These are phyloP conservation scores for Fopius arisanus DNA, from an alignment of 1,140 invertebrate genomes.

Conservation along the genomic window DNA sequence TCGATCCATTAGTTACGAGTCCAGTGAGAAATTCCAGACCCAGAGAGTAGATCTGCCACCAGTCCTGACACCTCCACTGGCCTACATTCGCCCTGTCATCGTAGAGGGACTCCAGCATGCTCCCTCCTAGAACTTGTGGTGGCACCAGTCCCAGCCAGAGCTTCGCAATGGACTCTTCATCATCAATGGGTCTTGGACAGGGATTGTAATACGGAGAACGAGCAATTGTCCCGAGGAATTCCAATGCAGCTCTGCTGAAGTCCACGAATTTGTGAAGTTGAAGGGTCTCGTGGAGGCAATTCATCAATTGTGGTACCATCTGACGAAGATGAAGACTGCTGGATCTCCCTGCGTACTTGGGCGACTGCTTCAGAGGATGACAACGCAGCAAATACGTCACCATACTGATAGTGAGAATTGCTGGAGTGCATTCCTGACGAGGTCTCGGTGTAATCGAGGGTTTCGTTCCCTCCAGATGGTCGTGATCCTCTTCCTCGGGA, in stretches of 20 bases:
- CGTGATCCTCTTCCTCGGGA: constrained; percentile 38
- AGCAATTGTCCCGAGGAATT: constrained; percentile 50
- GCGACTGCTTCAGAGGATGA: constrained; percentile 33
- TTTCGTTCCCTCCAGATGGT: neutral
- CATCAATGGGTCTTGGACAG: constrained; percentile 44
- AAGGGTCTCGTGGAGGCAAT: constrained; percentile 51
- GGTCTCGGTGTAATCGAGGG: constrained; percentile 33
- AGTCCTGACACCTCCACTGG: constrained; percentile 60
- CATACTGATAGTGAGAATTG: constrained; percentile 54
- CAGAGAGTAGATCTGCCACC: constrained; percentile 60
- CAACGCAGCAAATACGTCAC: constrained; percentile 54
- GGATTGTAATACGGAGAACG: constrained; percentile 44
- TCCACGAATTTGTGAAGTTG: constrained; percentile 53
- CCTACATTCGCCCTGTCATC: constrained; percentile 45
- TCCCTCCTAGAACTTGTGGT: constrained; percentile 55
- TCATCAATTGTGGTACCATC: constrained; percentile 55
- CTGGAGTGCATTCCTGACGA: constrained; percentile 46
- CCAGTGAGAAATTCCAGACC: constrained; percentile 58
- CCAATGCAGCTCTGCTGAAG: constrained; percentile 55
- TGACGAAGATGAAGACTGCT: constrained; percentile 50
- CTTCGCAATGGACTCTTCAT: constrained; percentile 53
- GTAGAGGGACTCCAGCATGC: constrained; percentile 56
- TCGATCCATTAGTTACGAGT: constrained; percentile 45
- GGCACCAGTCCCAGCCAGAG: constrained; percentile 57
- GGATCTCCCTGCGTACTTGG: constrained; percentile 37